Percentiles rank a stretch among this genome's conserved stretches.
phyloP scores from a whole-genome alignment of 2,888 invertebrate species.

The Bembecia ichneumoniformis region DNA sequence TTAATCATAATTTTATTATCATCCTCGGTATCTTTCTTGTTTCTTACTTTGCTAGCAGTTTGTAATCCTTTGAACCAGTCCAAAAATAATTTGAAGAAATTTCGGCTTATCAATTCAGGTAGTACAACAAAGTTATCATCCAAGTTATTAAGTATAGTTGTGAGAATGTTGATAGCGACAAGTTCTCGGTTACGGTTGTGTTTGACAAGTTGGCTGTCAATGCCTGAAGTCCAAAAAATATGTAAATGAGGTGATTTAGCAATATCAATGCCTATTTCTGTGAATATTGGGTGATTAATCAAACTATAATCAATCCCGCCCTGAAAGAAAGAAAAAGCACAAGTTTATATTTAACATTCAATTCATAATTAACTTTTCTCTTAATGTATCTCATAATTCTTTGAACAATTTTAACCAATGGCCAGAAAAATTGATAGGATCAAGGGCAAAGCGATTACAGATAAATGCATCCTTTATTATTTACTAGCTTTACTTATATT shows the following conservation, averaged over 20 bases:
- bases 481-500: too few species aligned
- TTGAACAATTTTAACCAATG: too few species aligned
- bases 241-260: conserved; percentile 62
- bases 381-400: too few species aligned
- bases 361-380: too few species aligned
- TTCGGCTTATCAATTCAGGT: conserved; percentile 73
- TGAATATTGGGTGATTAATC: conserved; percentile 76
- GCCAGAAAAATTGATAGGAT: too few species aligned
- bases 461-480: too few species aligned
- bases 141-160: conserved; percentile 64
- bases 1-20: conserved; percentile 66
- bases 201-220: conserved; percentile 53
- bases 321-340: conserved; percentile 44
- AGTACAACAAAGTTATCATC: conserved; percentile 56
- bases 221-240: conserved; percentile 70
- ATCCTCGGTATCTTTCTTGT: conserved; percentile 56
- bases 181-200: conserved; percentile 74
- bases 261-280: conserved; percentile 69
- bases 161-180: conserved; percentile 73
- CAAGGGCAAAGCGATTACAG: too few species aligned
- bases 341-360: too few species aligned
- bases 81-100: conserved; percentile 76
- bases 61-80: conserved; percentile 74
- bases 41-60: conserved; percentile 71
- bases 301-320: conserved; percentile 71